phyloP scores from a whole-genome alignment of 2,797 vertebrate genomes.

The Hephaestus fuliginosus region DNA sequence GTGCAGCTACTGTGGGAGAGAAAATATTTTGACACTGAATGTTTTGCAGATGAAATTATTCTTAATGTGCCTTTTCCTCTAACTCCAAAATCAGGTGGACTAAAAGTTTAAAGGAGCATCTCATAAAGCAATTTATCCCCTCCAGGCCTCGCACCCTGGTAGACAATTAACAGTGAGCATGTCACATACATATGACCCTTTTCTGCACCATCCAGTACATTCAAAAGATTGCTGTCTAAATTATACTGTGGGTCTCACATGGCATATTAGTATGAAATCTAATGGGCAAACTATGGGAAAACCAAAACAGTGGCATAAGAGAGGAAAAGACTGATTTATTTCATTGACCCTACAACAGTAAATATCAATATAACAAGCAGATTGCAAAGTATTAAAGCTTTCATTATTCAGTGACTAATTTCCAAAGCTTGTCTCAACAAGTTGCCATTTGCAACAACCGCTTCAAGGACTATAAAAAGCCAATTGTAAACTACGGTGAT shows the following conservation, averaged over 20 bases:
- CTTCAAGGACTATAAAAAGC: slow-evolving; percentile 73
- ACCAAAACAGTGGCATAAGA: too few relatives aligned
- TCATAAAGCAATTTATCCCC: neutral
- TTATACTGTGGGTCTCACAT: too few relatives aligned
- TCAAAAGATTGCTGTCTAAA: neutral
- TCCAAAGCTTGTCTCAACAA: slow-evolving; percentile 30
- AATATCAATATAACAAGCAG: neutral
- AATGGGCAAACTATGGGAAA: neutral
- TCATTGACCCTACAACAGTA: neutral
- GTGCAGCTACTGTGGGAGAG: too few relatives aligned
- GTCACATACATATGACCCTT: neutral
- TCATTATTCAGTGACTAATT: slow-evolving; percentile 35
- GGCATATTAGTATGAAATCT: neutral
- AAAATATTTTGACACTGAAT: too few relatives aligned
- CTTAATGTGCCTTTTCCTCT: neutral
- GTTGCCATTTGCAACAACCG: slow-evolving; percentile 44
- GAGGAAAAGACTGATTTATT: neutral
- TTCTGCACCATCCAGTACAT: neutral
- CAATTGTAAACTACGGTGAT: slow-evolving; percentile 63
- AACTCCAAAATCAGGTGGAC: neutral
- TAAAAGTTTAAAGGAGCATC: neutral
- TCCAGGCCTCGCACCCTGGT: neutral
- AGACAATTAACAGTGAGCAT: neutral
- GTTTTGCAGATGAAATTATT: neutral
- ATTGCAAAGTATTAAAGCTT: neutral